These are phyloP conservation scores for Spodoptera picta DNA, from an alignment of 2,888 invertebrate genomes.

Conservation along the genomic window DNA sequence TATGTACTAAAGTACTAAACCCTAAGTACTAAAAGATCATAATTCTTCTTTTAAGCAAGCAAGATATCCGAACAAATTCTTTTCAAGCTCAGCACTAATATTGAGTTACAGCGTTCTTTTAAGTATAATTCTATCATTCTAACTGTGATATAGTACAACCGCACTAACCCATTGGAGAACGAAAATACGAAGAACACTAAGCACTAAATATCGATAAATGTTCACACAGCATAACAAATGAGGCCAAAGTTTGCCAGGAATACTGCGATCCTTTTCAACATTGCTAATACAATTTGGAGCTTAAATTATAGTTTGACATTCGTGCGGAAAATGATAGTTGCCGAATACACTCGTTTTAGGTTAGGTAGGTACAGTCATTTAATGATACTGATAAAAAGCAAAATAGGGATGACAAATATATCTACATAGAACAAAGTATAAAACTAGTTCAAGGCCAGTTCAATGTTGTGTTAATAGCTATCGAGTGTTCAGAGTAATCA, in stretches of 20 bases:
- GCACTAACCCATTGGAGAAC: slow-evolving; percentile 55
- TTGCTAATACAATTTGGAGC: slow-evolving; percentile 22
- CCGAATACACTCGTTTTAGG: no score
- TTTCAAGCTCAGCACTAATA: slow-evolving; percentile 27
- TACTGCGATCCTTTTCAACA: slow-evolving; percentile 26
- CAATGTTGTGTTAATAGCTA: no score
- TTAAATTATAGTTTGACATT: slow-evolving; percentile 11
- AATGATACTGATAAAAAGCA: no score
- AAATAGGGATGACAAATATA: no score
- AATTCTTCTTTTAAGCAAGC: slow-evolving; percentile 24
- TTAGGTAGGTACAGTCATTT: no score
- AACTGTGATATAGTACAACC: slow-evolving; percentile 62
- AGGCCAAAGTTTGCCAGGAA: slow-evolving; percentile 17
- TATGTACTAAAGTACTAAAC: no score
- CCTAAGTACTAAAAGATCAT: slow-evolving; percentile 7
- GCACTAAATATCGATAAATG: slow-evolving; percentile 62
- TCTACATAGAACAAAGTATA: no score
- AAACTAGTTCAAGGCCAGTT: no score
- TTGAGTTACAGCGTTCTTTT: slow-evolving; percentile 35
- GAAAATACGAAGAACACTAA: slow-evolving; percentile 59
- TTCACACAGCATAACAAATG: slow-evolving; percentile 33
- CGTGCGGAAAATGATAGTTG: neutral
- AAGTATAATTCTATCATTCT: slow-evolving; percentile 45
- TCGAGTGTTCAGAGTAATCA: no score
- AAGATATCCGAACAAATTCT: slow-evolving; percentile 19